Percentiles rank a stretch among this genome's conserved stretches.
These are phyloP conservation scores for Cavia aperea DNA, from an alignment of 2,113 vertebrate genomes.

Conservation along the genomic window DNA sequence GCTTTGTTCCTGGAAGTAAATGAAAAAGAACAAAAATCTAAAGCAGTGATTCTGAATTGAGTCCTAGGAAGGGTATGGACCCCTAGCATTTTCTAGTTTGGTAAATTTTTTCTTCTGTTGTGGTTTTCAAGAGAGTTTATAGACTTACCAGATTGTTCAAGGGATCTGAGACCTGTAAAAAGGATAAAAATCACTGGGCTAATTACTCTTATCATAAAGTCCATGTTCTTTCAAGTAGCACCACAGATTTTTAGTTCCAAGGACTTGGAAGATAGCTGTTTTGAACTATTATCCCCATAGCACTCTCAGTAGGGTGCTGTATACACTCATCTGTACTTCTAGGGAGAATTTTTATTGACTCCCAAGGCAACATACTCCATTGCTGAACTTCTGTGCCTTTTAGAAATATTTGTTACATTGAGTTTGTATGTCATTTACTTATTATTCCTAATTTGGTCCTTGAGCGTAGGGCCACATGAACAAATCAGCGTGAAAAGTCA, in stretches of 20 bases:
- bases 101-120: not conserved
- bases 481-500: not conserved
- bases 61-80: not conserved
- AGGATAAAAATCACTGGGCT: not conserved
- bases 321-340: not conserved
- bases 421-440: not conserved
- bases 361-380: not conserved
- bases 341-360: not conserved
- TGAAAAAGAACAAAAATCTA: not conserved
- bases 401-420: conserved; percentile 9
- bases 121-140: not conserved
- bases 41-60: not conserved
- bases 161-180: not conserved
- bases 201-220: not conserved
- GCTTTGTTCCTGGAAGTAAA: conserved; percentile 25
- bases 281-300: not conserved
- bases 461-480: not conserved
- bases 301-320: not conserved
- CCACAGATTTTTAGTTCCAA: conserved; percentile 9
- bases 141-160: not conserved
- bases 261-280: not conserved
- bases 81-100: not conserved
- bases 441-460: not conserved
- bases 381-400: not conserved
- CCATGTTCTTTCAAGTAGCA: not conserved